Evolutionary conservation across 2,113 vertebrate genomes (phyloP).

Genomic region (Cinclus cinclus): DNA sequence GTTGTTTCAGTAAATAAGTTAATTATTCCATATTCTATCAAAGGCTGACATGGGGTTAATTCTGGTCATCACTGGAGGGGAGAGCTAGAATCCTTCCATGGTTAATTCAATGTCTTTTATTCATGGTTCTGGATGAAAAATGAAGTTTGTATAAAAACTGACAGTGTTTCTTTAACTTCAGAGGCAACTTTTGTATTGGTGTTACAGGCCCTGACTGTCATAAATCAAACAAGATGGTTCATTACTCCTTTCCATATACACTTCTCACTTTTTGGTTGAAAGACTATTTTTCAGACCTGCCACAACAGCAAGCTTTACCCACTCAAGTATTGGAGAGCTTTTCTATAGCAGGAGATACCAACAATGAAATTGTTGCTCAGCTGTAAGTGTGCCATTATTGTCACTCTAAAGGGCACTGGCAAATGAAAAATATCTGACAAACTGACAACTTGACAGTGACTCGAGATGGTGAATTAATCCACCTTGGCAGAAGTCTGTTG

Average conservation of each 20-base stretch:
- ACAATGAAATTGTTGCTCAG: neutral
- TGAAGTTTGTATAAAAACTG: neutral
- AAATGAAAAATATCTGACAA: constrained; percentile 57
- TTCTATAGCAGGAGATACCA: neutral
- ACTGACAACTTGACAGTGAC: constrained; percentile 50
- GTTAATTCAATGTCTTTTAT: neutral
- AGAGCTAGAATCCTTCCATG: neutral
- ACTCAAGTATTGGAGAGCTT: neutral
- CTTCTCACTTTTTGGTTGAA: neutral
- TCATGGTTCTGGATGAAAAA: neutral
- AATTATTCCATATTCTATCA: neutral
- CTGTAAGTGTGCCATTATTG: neutral
- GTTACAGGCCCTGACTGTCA: neutral
- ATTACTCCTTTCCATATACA: neutral
- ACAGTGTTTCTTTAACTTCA: neutral
- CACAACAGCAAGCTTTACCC: neutral
- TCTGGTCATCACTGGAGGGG: neutral
- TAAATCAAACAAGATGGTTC: neutral
- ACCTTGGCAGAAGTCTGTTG: constrained; percentile 51
- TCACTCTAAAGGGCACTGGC: constrained; percentile 41
- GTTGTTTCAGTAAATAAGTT: neutral
- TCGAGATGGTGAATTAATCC: constrained; percentile 35
- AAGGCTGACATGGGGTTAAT: neutral
- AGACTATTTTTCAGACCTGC: neutral
- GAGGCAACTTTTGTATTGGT: neutral